phyloP scores from a whole-genome alignment of 2,797 vertebrate genomes.

The Xiphorhynchus erythropygius region DNA sequence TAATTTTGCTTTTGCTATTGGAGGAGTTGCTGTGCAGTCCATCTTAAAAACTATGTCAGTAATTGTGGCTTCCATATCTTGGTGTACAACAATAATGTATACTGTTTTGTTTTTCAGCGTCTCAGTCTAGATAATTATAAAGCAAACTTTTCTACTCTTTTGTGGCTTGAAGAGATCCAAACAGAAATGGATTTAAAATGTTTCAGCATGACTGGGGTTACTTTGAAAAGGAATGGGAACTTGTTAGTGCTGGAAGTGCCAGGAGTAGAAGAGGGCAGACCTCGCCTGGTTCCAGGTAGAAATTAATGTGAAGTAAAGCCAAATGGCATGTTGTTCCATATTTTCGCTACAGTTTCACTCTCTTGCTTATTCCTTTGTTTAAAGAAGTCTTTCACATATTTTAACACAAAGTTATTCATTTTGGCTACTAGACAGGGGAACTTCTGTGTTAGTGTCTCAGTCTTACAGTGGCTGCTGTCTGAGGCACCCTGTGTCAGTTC shows the following conservation, averaged over 20 bases:
- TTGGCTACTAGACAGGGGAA: background rate
- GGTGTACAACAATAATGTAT: background rate
- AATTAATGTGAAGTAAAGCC: background rate
- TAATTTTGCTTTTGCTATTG: background rate
- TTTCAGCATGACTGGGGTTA: constrained; percentile 82
- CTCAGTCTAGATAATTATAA: constrained; percentile 81
- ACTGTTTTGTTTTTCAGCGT: constrained; percentile 68
- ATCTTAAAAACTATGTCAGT: background rate
- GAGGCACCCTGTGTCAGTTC: background rate
- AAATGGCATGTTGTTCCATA: background rate
- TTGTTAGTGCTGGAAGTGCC: constrained; percentile 86
- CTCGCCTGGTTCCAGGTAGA: constrained; percentile 82
- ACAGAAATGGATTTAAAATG: constrained; percentile 83
- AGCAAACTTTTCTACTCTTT: constrained; percentile 83
- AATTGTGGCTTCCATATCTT: background rate
- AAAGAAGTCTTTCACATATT: background rate
- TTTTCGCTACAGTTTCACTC: background rate
- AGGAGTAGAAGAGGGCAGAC: constrained; percentile 86
- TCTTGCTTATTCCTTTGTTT: background rate
- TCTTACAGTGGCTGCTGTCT: background rate
- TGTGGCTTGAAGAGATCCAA: constrained; percentile 93
- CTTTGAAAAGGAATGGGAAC: constrained; percentile 80
- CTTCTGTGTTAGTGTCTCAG: background rate
- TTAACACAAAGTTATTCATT: background rate
- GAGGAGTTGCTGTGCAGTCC: background rate